A percentile compares a stretch with the other conserved stretches of the same genome.
phyloP scores from a whole-genome alignment of 2,113 vertebrate genomes.

The Poicephalus gulielmi region DNA sequence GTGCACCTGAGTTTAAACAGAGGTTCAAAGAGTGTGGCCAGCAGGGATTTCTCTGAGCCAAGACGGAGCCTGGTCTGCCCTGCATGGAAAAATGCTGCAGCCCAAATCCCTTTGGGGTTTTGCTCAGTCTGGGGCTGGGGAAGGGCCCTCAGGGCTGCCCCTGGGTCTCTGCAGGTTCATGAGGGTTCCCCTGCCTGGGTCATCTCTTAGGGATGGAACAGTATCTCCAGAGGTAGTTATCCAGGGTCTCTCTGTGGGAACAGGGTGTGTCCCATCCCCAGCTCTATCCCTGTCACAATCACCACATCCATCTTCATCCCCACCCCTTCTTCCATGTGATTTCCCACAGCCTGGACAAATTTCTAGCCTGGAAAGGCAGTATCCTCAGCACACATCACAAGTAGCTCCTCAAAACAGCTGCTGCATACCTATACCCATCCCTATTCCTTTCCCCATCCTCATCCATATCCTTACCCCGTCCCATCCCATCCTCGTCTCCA shows the following conservation, averaged over 20 bases:
- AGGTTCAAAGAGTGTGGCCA: not conserved
- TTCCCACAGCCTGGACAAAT: not conserved
- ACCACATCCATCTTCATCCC: not conserved
- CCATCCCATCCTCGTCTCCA: not conserved
- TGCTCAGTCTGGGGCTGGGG: not conserved
- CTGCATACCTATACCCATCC: fast-evolving
- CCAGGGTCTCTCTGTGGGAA: not conserved
- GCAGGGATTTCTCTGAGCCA: not conserved
- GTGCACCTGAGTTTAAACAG: not conserved
- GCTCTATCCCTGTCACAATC: not conserved
- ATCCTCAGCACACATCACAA: not conserved
- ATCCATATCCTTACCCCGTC: no score
- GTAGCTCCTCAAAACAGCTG: not conserved
- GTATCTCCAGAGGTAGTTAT: not conserved
- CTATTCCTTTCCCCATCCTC: not conserved
- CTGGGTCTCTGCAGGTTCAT: not conserved
- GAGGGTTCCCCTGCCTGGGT: fast-evolving
- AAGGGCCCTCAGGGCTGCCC: fast-evolving
- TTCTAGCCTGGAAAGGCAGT: not conserved
- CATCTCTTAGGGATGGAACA: not conserved
- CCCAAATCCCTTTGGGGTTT: fast-evolving
- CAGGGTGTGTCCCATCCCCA: not conserved
- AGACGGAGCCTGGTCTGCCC: not conserved
- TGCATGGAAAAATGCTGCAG: not conserved
- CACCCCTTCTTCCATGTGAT: not conserved